These are phyloP conservation scores for Sarcophaga subvicina DNA, from an alignment of 2,888 invertebrate species.

Conservation along the genomic window DNA sequence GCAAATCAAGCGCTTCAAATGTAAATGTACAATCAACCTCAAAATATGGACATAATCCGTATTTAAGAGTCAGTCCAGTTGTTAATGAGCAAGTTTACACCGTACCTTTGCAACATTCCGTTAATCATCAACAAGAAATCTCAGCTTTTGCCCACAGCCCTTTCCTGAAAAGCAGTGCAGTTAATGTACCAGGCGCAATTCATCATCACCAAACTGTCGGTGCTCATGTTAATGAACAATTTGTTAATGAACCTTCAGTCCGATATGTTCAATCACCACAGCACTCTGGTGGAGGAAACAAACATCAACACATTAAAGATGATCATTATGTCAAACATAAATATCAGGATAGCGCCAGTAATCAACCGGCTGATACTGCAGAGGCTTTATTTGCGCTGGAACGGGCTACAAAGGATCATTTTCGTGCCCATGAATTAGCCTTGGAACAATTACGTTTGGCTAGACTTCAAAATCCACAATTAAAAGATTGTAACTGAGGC, in stretches of 20 bases:
- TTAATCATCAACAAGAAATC: slow-evolving; percentile 8
- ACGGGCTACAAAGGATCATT: slow-evolving; percentile 77
- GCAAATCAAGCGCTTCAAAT: not conserved
- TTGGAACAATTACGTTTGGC: slow-evolving; percentile 77
- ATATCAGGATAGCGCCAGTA: slow-evolving; percentile 18
- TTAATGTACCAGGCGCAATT: not conserved
- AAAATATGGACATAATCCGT: slow-evolving; percentile 45
- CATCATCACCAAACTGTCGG: not conserved
- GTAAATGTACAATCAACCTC: slow-evolving; percentile 6
- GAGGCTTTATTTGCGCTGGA: slow-evolving; percentile 72
- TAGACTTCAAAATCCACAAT: slow-evolving; percentile 71
- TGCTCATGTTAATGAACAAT: not conserved
- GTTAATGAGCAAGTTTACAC: not conserved
- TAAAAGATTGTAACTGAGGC: slow-evolving; percentile 67
- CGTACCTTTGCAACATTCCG: slow-evolving; percentile 16
- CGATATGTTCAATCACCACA: slow-evolving; percentile 48
- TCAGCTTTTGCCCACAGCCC: slow-evolving; percentile 9
- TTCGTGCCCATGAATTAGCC: slow-evolving; percentile 79
- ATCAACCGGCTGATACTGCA: slow-evolving; percentile 55
- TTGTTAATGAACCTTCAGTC: slow-evolving; percentile 1
- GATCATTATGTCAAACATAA: slow-evolving; percentile 28
- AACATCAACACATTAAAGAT: slow-evolving; percentile 49
- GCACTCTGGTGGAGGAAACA: slow-evolving; percentile 21
- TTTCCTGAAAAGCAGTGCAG: slow-evolving; percentile 1
- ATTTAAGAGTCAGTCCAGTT: slow-evolving; percentile 13